phyloP scores from a whole-genome alignment of 53 echinoderm and acorn worm species.

The Temnopleurus reevesii region DNA sequence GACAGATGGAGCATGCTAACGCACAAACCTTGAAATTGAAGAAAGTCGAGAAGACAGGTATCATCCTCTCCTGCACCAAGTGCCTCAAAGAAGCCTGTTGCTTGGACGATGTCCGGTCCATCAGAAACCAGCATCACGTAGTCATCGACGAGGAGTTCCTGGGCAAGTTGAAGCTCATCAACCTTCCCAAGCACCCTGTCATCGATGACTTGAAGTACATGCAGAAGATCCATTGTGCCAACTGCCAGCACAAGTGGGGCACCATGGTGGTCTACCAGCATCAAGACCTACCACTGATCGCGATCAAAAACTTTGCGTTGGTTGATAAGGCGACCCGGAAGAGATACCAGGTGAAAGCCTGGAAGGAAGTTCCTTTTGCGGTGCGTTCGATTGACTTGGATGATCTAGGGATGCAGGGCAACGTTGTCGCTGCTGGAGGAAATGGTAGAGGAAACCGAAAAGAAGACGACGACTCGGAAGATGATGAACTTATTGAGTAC shows the following conservation, averaged over 20 bases:
- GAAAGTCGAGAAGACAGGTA: background rate
- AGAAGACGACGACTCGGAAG: background rate
- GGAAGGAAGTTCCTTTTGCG: conserved; percentile 78
- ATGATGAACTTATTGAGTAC: background rate
- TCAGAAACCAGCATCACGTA: conserved; percentile 70
- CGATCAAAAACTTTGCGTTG: conserved; percentile 62
- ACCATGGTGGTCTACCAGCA: conserved; percentile 67
- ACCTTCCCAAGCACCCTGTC: background rate
- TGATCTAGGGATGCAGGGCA: conserved; percentile 46
- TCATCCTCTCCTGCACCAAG: conserved; percentile 66
- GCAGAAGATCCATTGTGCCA: conserved; percentile 57
- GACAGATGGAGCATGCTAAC: background rate
- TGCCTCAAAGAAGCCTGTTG: conserved; percentile 61
- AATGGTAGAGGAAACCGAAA: background rate
- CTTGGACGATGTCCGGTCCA: conserved; percentile 65
- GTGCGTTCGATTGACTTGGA: conserved; percentile 41
- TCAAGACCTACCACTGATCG: conserved; percentile 61
- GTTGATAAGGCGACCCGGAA: conserved; percentile 58
- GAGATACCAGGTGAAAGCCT: conserved; percentile 49
- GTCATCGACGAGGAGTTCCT: conserved; percentile 51
- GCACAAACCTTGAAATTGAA: background rate
- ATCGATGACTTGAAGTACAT: conserved; percentile 51
- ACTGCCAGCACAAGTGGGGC: conserved; percentile 71
- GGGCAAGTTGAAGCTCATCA: background rate
- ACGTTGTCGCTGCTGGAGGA: background rate